Conservation (phyloP, 2,113 vertebrate genomes). For the Melanerpes aurifrons region DNA sequence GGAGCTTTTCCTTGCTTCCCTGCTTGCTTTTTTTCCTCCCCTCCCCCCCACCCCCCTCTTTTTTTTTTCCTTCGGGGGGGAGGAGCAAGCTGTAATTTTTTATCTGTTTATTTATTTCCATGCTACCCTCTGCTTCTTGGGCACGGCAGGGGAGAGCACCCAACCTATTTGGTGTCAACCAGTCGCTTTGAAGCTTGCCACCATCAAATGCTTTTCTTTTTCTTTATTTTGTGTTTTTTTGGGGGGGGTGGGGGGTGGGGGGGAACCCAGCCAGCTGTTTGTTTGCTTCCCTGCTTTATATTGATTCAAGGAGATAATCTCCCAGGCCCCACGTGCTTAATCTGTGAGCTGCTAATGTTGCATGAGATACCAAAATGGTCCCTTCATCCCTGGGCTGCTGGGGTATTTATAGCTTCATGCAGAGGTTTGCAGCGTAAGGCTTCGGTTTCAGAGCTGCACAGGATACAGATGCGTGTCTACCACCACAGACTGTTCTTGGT, state of each 20-base stretch:
- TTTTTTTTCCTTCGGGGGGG: conserved; percentile 22
- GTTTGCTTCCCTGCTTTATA: conserved; percentile 56
- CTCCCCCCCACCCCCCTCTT: too few relatives aligned
- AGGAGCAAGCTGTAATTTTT: conserved; percentile 44
- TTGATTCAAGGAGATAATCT: conserved; percentile 66
- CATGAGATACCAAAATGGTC: conserved; percentile 29
- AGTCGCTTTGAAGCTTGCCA: conserved; percentile 61
- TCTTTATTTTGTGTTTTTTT: too few relatives aligned
- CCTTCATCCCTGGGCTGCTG: neutral
- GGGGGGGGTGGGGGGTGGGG: conserved; percentile 6
- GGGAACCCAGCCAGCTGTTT: conserved; percentile 63
- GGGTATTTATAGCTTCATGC: conserved; percentile 33
- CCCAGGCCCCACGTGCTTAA: conserved; percentile 48
- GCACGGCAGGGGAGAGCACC: conserved; percentile 27
- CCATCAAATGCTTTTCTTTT: conserved; percentile 43
- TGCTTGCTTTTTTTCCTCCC: neutral
- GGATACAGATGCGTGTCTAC: fast-evolving
- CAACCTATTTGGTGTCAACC: conserved; percentile 10
- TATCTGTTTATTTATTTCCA: conserved; percentile 61
- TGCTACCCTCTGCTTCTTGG: neutral
- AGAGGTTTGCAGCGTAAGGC: neutral
- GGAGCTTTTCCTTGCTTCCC: conserved; percentile 38
- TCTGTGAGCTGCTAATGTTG: conserved; percentile 61
- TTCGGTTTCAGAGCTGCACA: neutral
- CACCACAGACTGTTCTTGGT: neutral